phyloP scores from a whole-genome alignment of 2,113 vertebrate genomes.

The Pelvicachromis taeniatus region DNA sequence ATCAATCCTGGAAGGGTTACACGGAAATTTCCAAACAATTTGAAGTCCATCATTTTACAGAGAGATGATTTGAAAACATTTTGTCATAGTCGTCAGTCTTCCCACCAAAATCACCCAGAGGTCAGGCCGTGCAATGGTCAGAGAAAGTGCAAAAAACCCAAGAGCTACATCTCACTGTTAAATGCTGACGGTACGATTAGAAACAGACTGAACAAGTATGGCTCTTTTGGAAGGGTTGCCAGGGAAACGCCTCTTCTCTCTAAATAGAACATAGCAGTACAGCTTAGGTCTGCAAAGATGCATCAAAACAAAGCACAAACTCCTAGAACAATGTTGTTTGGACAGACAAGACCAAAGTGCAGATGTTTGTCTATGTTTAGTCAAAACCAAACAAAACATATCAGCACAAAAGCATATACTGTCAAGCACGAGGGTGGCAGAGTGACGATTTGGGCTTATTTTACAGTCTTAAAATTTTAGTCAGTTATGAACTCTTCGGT shows the following conservation, averaged over 20 bases:
- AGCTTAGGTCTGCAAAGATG: background rate
- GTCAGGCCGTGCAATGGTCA: background rate
- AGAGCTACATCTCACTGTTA: background rate
- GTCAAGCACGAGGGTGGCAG: background rate
- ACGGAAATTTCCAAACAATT: background rate
- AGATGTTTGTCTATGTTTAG: background rate
- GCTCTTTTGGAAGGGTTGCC: background rate
- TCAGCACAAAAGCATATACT: background rate
- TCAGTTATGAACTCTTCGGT: background rate
- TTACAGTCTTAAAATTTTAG: background rate
- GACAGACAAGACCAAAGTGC: background rate
- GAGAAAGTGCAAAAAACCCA: background rate
- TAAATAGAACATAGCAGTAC: background rate
- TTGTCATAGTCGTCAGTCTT: background rate
- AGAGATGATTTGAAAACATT: background rate
- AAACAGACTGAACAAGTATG: background rate
- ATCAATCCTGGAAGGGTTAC: background rate
- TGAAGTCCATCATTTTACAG: background rate
- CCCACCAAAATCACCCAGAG: background rate
- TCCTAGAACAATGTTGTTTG: background rate
- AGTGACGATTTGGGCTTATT: background rate
- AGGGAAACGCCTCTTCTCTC: background rate
- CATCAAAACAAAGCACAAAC: background rate
- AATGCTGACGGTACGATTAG: background rate
- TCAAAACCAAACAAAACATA: background rate